Percentiles rank a stretch among this genome's conserved stretches.
These are phyloP conservation scores for Dasyurus viverrinus DNA, from an alignment of 2,113 vertebrate species.

Conservation along the genomic window DNA sequence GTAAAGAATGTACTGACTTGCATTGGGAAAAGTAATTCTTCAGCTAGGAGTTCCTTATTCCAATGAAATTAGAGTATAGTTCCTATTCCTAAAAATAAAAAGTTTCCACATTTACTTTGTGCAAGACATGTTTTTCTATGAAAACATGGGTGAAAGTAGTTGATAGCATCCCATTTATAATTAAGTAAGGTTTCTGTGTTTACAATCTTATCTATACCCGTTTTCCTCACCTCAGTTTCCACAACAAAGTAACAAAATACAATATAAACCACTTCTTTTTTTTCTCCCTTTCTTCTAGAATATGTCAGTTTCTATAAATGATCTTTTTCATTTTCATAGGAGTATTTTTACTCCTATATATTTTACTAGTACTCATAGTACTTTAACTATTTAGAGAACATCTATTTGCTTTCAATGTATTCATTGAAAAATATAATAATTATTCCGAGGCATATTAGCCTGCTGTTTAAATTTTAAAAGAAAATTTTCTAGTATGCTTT, in stretches of 20 bases:
- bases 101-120: not conserved
- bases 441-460: not conserved
- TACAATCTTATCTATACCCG: not conserved
- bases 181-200: slow-evolving; percentile 15
- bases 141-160: slow-evolving; percentile 10
- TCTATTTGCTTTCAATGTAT: not conserved
- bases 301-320: not conserved
- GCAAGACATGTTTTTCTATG: not conserved
- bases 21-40: not conserved
- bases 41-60: not conserved
- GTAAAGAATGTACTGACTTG: not conserved
- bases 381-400: slow-evolving; percentile 28
- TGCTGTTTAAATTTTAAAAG: too few species aligned
- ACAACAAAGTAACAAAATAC: slow-evolving; percentile 2
- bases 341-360: not conserved
- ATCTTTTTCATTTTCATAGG: not conserved
- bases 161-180: slow-evolving; percentile 28
- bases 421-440: not conserved
- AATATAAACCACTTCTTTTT: not conserved
- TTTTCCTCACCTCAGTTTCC: not conserved
- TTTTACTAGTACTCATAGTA: not conserved
- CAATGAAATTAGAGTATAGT: not conserved
- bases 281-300: not conserved
- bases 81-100: not conserved
- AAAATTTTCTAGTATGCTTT: slow-evolving; percentile 17